phyloP scores from a whole-genome alignment of 1,140 invertebrate genomes.

The Camponotus vicinus region DNA sequence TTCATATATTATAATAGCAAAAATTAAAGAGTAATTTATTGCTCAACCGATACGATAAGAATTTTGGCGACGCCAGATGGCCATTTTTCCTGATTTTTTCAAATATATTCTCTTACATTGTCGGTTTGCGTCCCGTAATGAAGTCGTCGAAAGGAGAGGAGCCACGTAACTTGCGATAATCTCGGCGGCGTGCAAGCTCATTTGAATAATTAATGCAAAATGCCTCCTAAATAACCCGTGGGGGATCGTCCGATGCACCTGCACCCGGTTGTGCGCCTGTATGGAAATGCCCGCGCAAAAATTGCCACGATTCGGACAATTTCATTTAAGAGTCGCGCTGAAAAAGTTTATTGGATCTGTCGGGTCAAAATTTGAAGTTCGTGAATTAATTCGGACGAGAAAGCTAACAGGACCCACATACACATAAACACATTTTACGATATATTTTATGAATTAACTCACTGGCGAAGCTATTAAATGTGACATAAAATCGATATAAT shows the following conservation, averaged over 20 bases:
- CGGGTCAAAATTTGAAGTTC: slow-evolving; percentile 44
- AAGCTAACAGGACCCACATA: neutral
- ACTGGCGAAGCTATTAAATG: neutral
- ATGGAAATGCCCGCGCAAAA: slow-evolving; percentile 76
- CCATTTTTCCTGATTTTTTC: slow-evolving; percentile 35
- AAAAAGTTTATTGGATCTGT: slow-evolving; percentile 74
- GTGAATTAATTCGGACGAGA: slow-evolving; percentile 30
- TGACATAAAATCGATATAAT: neutral
- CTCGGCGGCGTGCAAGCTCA: slow-evolving; percentile 77
- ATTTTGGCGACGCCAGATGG: slow-evolving; percentile 10
- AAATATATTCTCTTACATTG: slow-evolving; percentile 60
- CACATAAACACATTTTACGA: neutral
- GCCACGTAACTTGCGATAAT: slow-evolving; percentile 83
- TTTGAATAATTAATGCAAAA: slow-evolving; percentile 86
- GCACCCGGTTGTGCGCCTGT: slow-evolving; percentile 73
- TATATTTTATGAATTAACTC: slow-evolving; percentile 32
- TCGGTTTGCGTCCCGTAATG: slow-evolving; percentile 76
- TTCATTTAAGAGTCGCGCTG: slow-evolving; percentile 76
- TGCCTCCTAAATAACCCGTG: slow-evolving; percentile 84
- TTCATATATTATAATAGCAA: neutral
- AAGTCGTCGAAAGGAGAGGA: slow-evolving; percentile 78
- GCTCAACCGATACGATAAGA: neutral
- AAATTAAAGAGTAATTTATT: slow-evolving; percentile 31
- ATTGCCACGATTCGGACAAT: slow-evolving; percentile 82
- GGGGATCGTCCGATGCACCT: slow-evolving; percentile 80